phyloP scores from a whole-genome alignment of 2,113 vertebrate genomes.

The Pluvianellus socialis region DNA sequence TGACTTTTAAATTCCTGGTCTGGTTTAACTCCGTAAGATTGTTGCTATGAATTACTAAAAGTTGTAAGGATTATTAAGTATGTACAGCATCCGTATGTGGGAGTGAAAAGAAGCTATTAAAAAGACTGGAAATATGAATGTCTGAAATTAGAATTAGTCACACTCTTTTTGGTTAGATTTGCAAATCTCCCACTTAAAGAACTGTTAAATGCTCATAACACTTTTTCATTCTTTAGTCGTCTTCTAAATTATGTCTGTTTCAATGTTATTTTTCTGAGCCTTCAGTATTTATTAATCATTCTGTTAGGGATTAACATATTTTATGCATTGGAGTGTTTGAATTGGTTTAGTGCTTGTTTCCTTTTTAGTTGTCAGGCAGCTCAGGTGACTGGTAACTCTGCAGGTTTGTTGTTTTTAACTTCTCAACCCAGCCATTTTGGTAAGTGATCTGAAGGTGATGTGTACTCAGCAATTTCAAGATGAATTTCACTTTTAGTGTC shows the following conservation, averaged over 20 bases:
- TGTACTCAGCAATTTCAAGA: background rate
- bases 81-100: background rate
- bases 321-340: background rate
- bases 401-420: background rate
- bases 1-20: background rate
- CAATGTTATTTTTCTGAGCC: background rate
- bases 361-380: background rate
- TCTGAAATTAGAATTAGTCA: conserved; percentile 17
- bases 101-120: background rate
- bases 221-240: background rate
- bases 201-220: background rate
- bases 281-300: conserved; percentile 8
- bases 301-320: background rate
- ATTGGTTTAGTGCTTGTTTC: background rate
- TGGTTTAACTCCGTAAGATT: background rate
- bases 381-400: background rate
- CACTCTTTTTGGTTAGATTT: background rate
- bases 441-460: background rate
- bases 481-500: background rate
- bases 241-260: background rate
- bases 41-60: background rate
- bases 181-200: background rate
- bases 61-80: background rate
- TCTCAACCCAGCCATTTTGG: background rate
- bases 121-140: background rate